phyloP scores from a whole-genome alignment of 2,888 invertebrate genomes.

The Apotomis betuletana region DNA sequence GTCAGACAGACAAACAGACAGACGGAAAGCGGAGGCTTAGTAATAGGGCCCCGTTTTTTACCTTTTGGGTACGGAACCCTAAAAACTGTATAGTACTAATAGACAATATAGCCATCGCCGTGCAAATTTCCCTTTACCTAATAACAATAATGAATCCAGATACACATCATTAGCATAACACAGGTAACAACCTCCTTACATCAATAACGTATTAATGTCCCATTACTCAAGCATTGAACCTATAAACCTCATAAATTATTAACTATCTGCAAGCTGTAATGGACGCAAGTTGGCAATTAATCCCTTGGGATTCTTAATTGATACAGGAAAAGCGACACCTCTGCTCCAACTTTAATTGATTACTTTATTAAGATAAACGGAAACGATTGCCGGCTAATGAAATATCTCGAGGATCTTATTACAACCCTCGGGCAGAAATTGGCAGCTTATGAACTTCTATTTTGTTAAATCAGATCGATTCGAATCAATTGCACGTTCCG shows the following conservation, averaged over 20 bases:
- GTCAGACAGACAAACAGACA: too few relatives aligned
- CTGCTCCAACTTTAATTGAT: conserved; percentile 43
- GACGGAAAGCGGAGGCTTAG: too few relatives aligned
- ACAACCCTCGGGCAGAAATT: background rate
- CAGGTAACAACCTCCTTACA: conserved; percentile 7
- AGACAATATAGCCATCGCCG: too few relatives aligned
- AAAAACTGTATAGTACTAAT: too few relatives aligned
- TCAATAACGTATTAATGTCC: conserved; percentile 24
- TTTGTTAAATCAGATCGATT: background rate
- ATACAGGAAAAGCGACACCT: conserved; percentile 43
- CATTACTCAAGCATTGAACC: conserved; percentile 10
- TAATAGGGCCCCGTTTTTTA: too few relatives aligned
- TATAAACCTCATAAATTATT: conserved; percentile 21
- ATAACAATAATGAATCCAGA: background rate
- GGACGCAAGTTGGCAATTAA: conserved; percentile 43
- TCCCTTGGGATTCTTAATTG: conserved; percentile 42
- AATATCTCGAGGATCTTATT: background rate
- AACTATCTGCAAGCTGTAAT: conserved; percentile 34
- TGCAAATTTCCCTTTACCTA: too few relatives aligned
- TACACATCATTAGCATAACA: conserved; percentile 15
- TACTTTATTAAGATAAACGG: conserved; percentile 42
- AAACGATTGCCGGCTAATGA: conserved; percentile 24
- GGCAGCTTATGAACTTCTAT: background rate
- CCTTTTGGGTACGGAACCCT: too few relatives aligned
- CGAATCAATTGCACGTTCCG: background rate